Conservation (phyloP, 1,140 invertebrate species). For the Theocolax elegans region DNA sequence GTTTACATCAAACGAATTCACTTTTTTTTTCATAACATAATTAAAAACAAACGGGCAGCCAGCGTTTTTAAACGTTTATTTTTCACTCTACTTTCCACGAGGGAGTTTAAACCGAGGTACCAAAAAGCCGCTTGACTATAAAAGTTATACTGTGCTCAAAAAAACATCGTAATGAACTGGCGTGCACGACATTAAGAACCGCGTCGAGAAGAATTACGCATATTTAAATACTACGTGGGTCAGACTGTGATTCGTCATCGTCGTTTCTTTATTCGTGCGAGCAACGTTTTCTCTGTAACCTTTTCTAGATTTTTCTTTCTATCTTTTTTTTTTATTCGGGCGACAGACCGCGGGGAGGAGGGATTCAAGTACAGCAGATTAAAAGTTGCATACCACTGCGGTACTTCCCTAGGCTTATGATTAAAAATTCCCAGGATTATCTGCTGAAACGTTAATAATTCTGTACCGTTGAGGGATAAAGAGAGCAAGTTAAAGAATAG, state of each 20-base stretch:
- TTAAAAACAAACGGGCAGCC: no score
- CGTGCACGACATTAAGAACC: not conserved
- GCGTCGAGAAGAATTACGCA: not conserved
- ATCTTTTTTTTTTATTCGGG: not conserved
- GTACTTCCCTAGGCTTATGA: not conserved
- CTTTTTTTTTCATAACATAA: no score
- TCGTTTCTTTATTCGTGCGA: not conserved
- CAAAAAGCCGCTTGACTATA: no score
- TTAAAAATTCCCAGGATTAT: conserved; percentile 17
- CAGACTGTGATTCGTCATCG: conserved; percentile 1
- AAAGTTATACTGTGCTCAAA: no score
- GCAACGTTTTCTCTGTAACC: no score
- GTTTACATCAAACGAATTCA: no score
- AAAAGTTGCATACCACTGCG: conserved; percentile 9
- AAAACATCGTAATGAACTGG: not conserved
- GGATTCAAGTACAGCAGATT: no score
- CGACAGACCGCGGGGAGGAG: no score
- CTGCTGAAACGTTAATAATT: conserved; percentile 10
- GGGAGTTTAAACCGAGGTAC: no score
- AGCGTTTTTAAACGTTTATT: no score
- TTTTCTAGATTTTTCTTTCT: no score
- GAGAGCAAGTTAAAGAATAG: not conserved
- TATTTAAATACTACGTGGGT: not conserved
- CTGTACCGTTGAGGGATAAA: not conserved
- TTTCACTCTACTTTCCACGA: no score